These are phyloP conservation scores for Hydrozoanthus gracilis DNA, from an alignment of 92 coral and sea anemone species.

Conservation along the genomic window DNA sequence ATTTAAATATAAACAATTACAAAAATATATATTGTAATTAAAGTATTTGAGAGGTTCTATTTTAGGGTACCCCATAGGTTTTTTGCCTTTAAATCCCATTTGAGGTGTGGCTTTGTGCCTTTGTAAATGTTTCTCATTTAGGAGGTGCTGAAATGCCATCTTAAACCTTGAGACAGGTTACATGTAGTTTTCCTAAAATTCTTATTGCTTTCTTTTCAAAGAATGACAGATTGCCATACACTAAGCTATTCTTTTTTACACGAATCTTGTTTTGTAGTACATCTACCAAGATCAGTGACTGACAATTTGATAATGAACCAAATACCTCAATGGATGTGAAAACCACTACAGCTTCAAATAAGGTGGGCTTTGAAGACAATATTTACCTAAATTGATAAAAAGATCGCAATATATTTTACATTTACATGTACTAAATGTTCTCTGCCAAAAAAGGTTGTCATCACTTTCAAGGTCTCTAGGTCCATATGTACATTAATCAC, in stretches of 20 bases:
- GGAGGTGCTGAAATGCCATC: background rate
- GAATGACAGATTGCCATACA: conserved; percentile 5
- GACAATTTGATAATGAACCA: conserved; percentile 2
- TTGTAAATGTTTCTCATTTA: background rate
- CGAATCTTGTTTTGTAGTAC: background rate
- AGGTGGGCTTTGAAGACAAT: conserved; percentile 13
- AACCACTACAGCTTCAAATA: conserved; percentile 1
- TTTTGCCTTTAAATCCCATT: background rate
- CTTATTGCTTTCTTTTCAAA: conserved; percentile 6
- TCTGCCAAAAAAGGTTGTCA: background rate
- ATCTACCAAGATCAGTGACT: conserved; percentile 6
- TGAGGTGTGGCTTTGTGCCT: background rate
- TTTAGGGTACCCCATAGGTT: conserved; percentile 14
- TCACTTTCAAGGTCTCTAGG: background rate
- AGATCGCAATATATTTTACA: background rate
- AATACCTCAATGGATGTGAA: conserved; percentile 6
- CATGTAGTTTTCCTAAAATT: background rate
- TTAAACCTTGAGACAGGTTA: background rate
- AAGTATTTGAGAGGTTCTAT: conserved; percentile 9
- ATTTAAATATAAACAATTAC: background rate
- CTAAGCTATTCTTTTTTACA: conserved; percentile 2
- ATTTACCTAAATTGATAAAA: conserved; percentile 1
- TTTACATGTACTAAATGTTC: background rate
- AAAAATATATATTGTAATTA: background rate
- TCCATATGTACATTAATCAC: conserved; percentile 7